These are phyloP conservation scores for Drosophila ananassae DNA, from an alignment of 1,140 invertebrate genomes.

Conservation along the genomic window DNA sequence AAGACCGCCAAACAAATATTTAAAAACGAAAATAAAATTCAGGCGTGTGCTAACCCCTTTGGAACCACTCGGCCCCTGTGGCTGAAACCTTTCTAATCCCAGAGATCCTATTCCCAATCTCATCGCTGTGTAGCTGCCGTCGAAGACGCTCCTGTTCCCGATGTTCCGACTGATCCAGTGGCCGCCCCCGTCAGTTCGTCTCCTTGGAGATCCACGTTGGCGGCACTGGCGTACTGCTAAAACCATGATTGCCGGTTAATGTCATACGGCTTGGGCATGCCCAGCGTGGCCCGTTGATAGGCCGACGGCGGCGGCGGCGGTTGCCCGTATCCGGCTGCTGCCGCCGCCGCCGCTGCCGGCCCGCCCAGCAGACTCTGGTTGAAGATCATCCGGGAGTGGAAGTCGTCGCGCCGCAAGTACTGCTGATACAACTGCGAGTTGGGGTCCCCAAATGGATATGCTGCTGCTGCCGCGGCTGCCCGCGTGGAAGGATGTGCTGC, in stretches of 20 bases:
- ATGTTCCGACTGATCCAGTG: conserved; percentile 31
- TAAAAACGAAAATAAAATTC: background rate
- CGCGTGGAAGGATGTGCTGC: conserved; percentile 84
- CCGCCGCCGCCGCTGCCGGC: conserved; percentile 78
- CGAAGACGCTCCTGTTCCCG: conserved; percentile 8
- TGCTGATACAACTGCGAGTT: conserved; percentile 89
- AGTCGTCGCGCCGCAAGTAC: conserved; percentile 87
- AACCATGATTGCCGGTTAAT: conserved; percentile 81
- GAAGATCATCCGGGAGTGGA: conserved; percentile 85
- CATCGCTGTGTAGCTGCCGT: conserved; percentile 36
- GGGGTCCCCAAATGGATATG: conserved; percentile 86
- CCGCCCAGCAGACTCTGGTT: conserved; percentile 86
- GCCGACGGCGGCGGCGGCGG: conserved; percentile 86
- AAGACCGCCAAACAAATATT: background rate
- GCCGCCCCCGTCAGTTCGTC: conserved; percentile 69
- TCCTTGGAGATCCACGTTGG: conserved; percentile 76
- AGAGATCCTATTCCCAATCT: background rate
- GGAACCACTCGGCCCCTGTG: background rate
- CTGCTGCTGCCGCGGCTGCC: conserved; percentile 83
- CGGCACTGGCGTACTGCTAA: conserved; percentile 83
- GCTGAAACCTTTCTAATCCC: conserved; percentile 39
- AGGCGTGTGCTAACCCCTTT: conserved; percentile 1
- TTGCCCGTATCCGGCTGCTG: conserved; percentile 84
- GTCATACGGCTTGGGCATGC: conserved; percentile 89
- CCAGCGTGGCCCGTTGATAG: conserved; percentile 86